Evolutionary conservation across 2,888 invertebrate genomes (phyloP), one percentile per base, ranked within the genome.

Genomic region (Cyclophora punctaria): DNA sequence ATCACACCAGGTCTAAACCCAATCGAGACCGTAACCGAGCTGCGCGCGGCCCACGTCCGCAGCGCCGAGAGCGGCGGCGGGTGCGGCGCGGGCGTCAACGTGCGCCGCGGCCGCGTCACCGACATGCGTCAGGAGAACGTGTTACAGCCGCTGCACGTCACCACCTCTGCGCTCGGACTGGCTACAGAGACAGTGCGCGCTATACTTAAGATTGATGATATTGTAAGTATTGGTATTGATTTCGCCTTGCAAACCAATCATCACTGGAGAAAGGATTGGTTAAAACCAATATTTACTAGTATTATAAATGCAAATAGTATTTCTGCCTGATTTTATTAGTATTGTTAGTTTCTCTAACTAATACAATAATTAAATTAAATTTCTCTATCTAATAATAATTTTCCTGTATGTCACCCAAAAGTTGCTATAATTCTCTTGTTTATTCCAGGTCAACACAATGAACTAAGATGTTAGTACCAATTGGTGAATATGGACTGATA

Each of bases 161-260:
- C 97, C 51, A 93, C 93, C 48, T 97, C 97, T 64, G 97, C 98
- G 47, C 93, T 99, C 63, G 96, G 94, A 50, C 92, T 99, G 66
- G 95, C 99, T 57, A 95, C 99, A 0, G 99, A 99, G 90, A 98
- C 98, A 48, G 96, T 99, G 57, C 93, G 98, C 68, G 96, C 97
- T 67, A 98, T 99, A 85, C 91, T 99, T 75, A 99, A 99, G 90
- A 99, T 99, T 71, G 99, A 99, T 85, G 99, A 99, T 86, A 98
- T 99, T 82, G 97, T 99, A 70, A 93, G 94, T 90, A 75, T 7
- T 20, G 20, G 20, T 20, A 20, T 20, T 20, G 20, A 20, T 20
- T 20, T 20, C 20, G 20, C 20, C 20, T 20, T 20, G 20, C 20
- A 20, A 20, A 20, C 20, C 20, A 20, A 20, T 20, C 20, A 20